Evolutionary conservation across 1,140 invertebrate genomes (phyloP), one percentile per base, ranked within the genome.

Genomic region (Brachionus rotundiformis): DNA sequence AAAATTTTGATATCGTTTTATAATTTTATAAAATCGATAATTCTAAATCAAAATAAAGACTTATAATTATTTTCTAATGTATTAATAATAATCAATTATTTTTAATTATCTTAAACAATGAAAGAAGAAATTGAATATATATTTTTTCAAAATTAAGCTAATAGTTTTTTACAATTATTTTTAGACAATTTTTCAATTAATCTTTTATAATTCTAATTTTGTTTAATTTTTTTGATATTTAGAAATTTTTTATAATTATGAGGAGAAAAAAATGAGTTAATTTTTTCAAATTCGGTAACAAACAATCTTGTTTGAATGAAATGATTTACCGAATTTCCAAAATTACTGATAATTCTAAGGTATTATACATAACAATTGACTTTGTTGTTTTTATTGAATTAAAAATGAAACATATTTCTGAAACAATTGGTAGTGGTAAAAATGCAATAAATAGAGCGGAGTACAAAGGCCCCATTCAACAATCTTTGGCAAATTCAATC

Each of bases 371-470:
- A 54, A 54, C 16, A 54, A 54, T 54, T 8, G 19, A 54, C n/a
- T 54, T 54, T 19, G 23, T 54, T 54, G 16, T 54, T 23, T 54
- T 54, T 54, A 54, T 54, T 54, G 47, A 54, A 16, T 54, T 54
- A 8, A 54, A 54, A 54, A 54, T 54, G 47, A 54, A 54, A 19
- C n/a, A 19, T 19, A 54, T 19, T 7, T 19, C 19, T 19, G 47
- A 54, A 54, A 54, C 19, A 54, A 19, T 19, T 54, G 47, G 19
- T 54, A 54, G n/a, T 6, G 11, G 25, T 33, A 65, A 65, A 65
- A 65, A 65, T 33, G 61, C 61, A 65, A 65, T 65, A 65, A 65
- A 54, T 19, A 54, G 47, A 54, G 5, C 47, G 23, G 47, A 54
- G 8, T 54, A 54, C 47, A 54, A 54, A 19, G 19, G 4, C 6